Base-by-base conservation (phyloP, 2,113 vertebrate genomes). In the Datnioides undecimradiatus region DNA sequence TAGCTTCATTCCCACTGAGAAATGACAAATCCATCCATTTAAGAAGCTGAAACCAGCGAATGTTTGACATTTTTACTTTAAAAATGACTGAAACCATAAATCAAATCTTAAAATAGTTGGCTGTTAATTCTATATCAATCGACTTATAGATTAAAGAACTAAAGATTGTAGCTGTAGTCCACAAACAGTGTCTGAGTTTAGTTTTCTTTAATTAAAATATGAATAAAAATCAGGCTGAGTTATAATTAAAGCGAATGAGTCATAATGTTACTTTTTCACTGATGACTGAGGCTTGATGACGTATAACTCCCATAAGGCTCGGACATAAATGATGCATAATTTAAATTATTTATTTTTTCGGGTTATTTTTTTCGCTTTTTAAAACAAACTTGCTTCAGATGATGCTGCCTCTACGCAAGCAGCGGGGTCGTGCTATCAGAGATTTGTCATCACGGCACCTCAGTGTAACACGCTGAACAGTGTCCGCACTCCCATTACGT, bases 401-500 rank as follows among this genome's bases (percentile, higher is more conserved):
- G 82, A 54, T 45, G 76, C 48, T 16, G 55, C 23, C 19, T 66
- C n/a, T 41, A 64, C 63, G 55, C 73, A 58, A 21, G 27, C 62
- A 52, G 63, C 16, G 25, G 12, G 41, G 29, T 82, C 63, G 48
- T 64, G 70, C 49, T 19, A 2, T 68, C 38, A 69, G 67, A 67
- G 64, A 60, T 86, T 64, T 82, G 55, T 64, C 64, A 62, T 73
- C 58, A 73, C 51, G 3, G 40, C 36, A 63, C 33, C 62, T 81
- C 70, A 51, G 55, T 57, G 68, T 43, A 87, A 86, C 88, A 86
- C 84, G 83, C 41, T 74, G 68, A 9, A 33, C 66, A 8, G 31
- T 43, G 77, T 76, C 83, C 80, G 91, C 90, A 82, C 86, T 76
- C 79, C 2, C 75, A 33, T 93, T 93, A 91, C 88, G 91, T 91